Base-by-base conservation (phyloP, 1,140 invertebrate genomes). In the Zaprionus africanus region DNA sequence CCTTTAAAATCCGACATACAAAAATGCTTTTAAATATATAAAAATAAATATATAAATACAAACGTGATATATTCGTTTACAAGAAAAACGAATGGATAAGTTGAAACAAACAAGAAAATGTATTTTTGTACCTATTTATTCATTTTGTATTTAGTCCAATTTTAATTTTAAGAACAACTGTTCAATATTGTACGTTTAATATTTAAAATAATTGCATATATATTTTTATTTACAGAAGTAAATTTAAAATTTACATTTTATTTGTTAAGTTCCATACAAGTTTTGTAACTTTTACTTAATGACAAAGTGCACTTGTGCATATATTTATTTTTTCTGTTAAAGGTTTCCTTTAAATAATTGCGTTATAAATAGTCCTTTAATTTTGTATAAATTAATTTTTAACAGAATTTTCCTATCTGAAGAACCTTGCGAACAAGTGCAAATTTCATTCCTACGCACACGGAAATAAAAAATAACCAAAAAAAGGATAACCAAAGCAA, bases 161-260 rank as follows among this genome's bases (percentile, higher is more conserved):
- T 51, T 51, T 51, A 2, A 24, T 51, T 51, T 51, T 24, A 51
- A 24, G 46, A 24, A 24, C 46, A 51, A 19, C 19, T 11, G 19
- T 22, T 19, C 11, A 51, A 51, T 22, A n/a, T 22, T 22, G 46
- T 51, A 51, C 11, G 12, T 19, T 22, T 51, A 22, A 24, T 24
- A 51, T 22, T 12, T 12, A 51, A n/a, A 46, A 46, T 46, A 46
- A 3, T 17, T 17, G n/a, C n/a, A 46, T 17, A 17, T 12, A 51
- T 24, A 51, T 51, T 51, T 51, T 51, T 51, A 51, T 51, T 51
- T 51, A 51, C 46, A 51, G 19, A 24, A 51, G 19, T 51, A 13
- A 24, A 51, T 51, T 51, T 19, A 22, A 51, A 51, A 51, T 51
- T 22, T 51, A 49, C 19, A 11, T 22, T 15, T 43, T 43, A 5